These are phyloP conservation scores for Scytalopus superciliaris DNA, from an alignment of 2,113 vertebrate species.

Conservation along the genomic window DNA sequence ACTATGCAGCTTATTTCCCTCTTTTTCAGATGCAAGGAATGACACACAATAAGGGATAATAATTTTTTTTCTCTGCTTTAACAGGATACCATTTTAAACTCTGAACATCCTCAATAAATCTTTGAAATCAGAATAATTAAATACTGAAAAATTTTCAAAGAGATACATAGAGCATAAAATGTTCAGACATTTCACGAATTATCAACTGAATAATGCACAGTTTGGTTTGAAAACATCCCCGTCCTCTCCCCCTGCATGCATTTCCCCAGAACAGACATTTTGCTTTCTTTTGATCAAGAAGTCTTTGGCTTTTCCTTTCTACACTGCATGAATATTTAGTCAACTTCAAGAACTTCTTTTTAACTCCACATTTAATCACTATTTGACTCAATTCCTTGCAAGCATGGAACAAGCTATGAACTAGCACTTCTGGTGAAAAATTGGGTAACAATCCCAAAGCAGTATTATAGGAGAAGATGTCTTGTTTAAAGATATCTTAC, in stretches of 20 bases:
- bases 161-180: not conserved
- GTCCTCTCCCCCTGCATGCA: too few species aligned
- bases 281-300: not conserved
- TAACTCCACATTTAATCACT: not conserved
- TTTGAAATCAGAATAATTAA: not conserved
- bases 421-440: not conserved
- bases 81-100: not conserved
- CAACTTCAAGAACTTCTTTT: slow-evolving; percentile 29
- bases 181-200: not conserved
- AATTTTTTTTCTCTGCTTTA: not conserved
- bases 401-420: not conserved
- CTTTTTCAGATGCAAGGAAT: not conserved
- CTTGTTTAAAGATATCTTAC: not conserved
- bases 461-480: not conserved
- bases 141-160: not conserved
- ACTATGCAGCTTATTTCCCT: not conserved
- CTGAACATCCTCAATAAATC: not conserved
- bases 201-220: not conserved
- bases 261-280: not conserved
- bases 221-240: slow-evolving; percentile 29
- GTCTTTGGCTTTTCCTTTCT: not conserved
- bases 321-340: slow-evolving; percentile 30
- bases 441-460: not conserved
- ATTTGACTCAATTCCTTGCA: not conserved
- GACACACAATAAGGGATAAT: not conserved